Percentiles rank a stretch among this genome's conserved stretches.
These are phyloP conservation scores for Tetranychus cinnabarinus DNA, from an alignment of 1,140 invertebrate genomes.

Conservation along the genomic window DNA sequence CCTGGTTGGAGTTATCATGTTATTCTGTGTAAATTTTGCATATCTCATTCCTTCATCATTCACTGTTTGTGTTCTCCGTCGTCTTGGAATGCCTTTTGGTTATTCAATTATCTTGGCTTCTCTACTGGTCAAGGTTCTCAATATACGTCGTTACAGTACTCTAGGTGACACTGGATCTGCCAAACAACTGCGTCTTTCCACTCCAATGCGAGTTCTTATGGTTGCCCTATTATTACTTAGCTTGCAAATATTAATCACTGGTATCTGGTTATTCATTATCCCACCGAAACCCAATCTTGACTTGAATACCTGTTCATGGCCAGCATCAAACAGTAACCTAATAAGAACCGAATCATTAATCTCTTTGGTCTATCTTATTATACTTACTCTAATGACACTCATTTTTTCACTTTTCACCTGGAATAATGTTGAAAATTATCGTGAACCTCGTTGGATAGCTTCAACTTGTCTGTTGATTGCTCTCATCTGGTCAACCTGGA, in stretches of 20 bases:
- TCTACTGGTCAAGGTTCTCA: constrained; percentile 26
- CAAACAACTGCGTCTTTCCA: constrained; percentile 15
- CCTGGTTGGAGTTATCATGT: constrained; percentile 23
- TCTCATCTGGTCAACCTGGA: constrained; percentile 24
- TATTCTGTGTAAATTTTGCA: constrained; percentile 25
- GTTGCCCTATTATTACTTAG: constrained; percentile 17
- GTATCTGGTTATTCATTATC: constrained; percentile 24
- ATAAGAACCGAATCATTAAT: constrained; percentile 25
- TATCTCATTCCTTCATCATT: constrained; percentile 23
- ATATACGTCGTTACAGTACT: constrained; percentile 19
- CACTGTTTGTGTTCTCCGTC: constrained; percentile 20
- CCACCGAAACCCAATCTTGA: constrained; percentile 17
- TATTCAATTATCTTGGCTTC: constrained; percentile 25
- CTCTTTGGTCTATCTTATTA: constrained; percentile 26
- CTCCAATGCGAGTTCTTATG: background rate
- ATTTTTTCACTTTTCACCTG: constrained; percentile 23
- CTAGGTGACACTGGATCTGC: constrained; percentile 8
- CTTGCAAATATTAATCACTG: constrained; percentile 23
- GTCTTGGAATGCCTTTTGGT: constrained; percentile 22
- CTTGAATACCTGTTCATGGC: constrained; percentile 16
- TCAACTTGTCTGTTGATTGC: constrained; percentile 19
- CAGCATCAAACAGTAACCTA: constrained; percentile 10
- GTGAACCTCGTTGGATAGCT: constrained; percentile 26
- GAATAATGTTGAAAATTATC: constrained; percentile 19
- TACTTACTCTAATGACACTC: constrained; percentile 22